These are phyloP conservation scores for Leuciscus waleckii DNA, from an alignment of 2,797 vertebrate species.

Conservation along the genomic window DNA sequence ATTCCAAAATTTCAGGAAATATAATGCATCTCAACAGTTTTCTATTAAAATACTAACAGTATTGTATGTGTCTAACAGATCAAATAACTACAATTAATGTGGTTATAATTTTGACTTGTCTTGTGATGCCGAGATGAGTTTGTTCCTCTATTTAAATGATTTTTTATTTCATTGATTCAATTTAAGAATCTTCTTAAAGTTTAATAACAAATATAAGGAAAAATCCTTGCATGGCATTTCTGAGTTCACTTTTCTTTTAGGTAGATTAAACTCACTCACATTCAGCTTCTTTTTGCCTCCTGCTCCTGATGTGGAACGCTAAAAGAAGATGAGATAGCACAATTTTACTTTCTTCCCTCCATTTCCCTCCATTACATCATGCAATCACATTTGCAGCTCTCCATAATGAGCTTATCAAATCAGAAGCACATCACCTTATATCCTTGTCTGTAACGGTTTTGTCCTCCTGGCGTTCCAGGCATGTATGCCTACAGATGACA, in stretches of 20 bases:
- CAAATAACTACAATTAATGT: background rate
- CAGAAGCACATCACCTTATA: conserved; percentile 64
- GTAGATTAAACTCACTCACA: conserved; percentile 68
- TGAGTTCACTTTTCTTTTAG: background rate
- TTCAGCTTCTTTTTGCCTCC: conserved; percentile 68
- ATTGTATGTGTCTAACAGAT: background rate
- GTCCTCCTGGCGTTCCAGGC: conserved; percentile 73
- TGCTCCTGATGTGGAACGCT: conserved; percentile 76
- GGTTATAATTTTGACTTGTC: background rate
- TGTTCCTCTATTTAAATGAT: background rate
- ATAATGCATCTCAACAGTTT: background rate
- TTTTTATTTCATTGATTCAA: background rate
- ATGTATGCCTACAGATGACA: conserved; percentile 71
- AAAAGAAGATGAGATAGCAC: conserved; percentile 32
- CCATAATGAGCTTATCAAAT: background rate
- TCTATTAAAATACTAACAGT: background rate
- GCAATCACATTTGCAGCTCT: background rate
- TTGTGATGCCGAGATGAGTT: background rate
- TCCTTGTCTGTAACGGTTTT: conserved; percentile 60
- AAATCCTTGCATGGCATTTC: background rate
- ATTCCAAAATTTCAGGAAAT: too few species aligned
- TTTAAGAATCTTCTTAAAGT: background rate
- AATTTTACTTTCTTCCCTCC: background rate
- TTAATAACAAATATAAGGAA: background rate
- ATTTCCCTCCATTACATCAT: conserved; percentile 9